Evolutionary conservation across 2,113 vertebrate species (phyloP).

Genomic region (Carlito syrichta): DNA sequence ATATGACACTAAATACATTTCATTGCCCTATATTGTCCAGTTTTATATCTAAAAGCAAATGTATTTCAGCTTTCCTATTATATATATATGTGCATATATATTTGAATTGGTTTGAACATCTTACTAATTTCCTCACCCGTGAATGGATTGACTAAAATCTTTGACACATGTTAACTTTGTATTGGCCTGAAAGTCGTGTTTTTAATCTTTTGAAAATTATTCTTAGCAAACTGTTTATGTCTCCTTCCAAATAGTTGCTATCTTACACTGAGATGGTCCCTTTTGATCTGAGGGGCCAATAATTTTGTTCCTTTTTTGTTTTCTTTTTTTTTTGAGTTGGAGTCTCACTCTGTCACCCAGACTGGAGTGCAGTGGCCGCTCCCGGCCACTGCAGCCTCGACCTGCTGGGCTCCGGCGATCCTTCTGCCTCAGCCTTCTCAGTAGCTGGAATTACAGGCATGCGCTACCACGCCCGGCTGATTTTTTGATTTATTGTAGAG

Average conservation of each 20-base stretch:
- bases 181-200: not conserved
- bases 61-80: not conserved
- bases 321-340: too few relatives aligned
- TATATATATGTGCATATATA: not conserved
- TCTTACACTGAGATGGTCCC: not conserved
- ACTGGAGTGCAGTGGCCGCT: too few relatives aligned
- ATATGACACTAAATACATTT: not conserved
- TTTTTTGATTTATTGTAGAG: too few relatives aligned
- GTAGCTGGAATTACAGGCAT: too few relatives aligned
- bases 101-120: not conserved
- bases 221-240: not conserved
- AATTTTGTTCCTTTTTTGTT: not conserved
- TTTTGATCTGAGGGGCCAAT: not conserved
- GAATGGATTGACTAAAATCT: not conserved
- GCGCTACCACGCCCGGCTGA: too few relatives aligned
- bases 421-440: too few relatives aligned
- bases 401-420: too few relatives aligned
- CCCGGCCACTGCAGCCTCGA: too few relatives aligned
- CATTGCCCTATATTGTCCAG: not conserved
- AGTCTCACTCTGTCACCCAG: too few relatives aligned
- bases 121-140: not conserved
- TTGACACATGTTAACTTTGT: not conserved
- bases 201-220: constrained; percentile 9
- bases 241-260: not conserved
- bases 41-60: not conserved